Base-by-base conservation (phyloP, 2,888 invertebrate species). In the Lasius platythorax region DNA sequence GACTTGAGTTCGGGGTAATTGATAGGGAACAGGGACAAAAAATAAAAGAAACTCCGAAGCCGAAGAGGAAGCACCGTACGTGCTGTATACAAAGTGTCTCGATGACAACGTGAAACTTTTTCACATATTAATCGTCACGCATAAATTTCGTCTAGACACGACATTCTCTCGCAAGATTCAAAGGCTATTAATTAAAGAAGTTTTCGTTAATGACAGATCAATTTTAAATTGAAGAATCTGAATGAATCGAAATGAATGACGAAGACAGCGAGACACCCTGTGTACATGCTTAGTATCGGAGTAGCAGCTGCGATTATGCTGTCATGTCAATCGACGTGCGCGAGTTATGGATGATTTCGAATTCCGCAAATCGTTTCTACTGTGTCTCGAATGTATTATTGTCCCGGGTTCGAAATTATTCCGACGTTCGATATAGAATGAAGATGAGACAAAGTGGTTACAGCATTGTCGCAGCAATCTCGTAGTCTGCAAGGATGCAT, bases 281-380 rank as follows among this genome's bases (percentile, higher is more conserved):
- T 81, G 37, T 81, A 61, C 12, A 12, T n/a, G 68, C 9, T 58
- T 30, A 23, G 79, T 61, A 72, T 81, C 72, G 37, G 12, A 50
- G 61, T 46, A 70, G 28, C 15, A 18, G n/a, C 43, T 11, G 58
- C 61, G 72, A 81, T 81, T 81, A 81, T 72, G 79, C 79, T 81
- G 79, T 81, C 79, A 81, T 40, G 61, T 81, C 79, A 72, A 79
- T 79, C 56, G 43, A 68, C 68, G 23, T 56, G 6, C 30, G 67
- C 53, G 53, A 43, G 40, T 79, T 81, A 81, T 81, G 46, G 43
- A 70, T 61, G 33, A 79, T 23, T 37, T 12, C 37, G 28, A 78
- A 68, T 43, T 68, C 4, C 28, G 23, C n/a, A 72, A 63, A 81
- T 81, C 28, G 61, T 61, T 72, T 61, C 72, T 18, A 46, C 28